Base-by-base conservation (phyloP, 2,113 vertebrate species). In the Ochotona princeps region DNA sequence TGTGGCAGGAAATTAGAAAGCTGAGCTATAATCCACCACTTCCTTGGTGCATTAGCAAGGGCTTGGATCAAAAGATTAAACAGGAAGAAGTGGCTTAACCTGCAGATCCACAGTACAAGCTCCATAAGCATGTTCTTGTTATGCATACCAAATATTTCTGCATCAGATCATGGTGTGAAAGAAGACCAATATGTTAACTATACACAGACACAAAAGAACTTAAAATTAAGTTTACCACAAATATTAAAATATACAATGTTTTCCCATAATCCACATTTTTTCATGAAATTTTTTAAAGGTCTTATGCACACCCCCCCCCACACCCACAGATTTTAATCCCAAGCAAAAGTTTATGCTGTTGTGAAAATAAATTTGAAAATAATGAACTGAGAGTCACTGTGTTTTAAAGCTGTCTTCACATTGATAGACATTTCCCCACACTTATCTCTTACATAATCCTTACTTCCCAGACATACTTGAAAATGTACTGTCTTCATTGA, bases 401-500 rank as follows among this genome's bases (percentile, higher is more conserved):
- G 23, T 63, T 87, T 87, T 86, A 89, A 91, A n/a, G 14, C 49
- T 82, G n/a, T 1, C 9, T 84, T 96, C 32, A 87, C 30, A 44
- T 7, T 86, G 66, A 57, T 84, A 49, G 66, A 92, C 74, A 86
- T 92, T 85, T 60, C 21, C 12, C 85, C n/a, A 54, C 4, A 25
- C 87, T 84, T 73, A 90, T 96, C 63, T 89, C 23, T 87, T 96
- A 57, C 3, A 83, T 74, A 79, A 60, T 87, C 51, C 76, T 38
- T 72, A 70, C 38, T 89, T 60, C 84, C 57, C 30, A 78, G 67
- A 94, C 14, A 95, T 44, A 9, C 63, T 69, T 88, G 57, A 87
- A 95, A 93, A 90, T 94, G 47, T 49, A 75, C 38, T 83, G 32
- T 96, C 73, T 66, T 97, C 79, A 93, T 17, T 94, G 83, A 81